A percentile compares a stretch with the other conserved stretches of the same genome.
phyloP scores from a whole-genome alignment of 2,113 vertebrate genomes.

The Datnioides undecimradiatus region DNA sequence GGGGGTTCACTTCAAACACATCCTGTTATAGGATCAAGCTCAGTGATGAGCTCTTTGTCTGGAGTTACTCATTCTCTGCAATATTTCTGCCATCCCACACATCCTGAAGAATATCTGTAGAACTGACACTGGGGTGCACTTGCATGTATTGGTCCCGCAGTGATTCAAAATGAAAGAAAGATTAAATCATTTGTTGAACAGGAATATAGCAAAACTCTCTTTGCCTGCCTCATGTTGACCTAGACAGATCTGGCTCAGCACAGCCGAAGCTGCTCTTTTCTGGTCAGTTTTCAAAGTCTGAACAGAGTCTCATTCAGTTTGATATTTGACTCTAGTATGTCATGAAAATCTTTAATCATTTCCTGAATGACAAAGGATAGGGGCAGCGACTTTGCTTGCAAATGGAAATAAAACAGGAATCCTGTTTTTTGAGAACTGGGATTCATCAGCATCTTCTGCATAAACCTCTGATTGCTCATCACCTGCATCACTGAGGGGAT shows the following conservation, averaged over 20 bases:
- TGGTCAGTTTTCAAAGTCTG: conserved; percentile 1
- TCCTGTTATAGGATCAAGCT: not conserved
- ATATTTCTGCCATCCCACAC: conserved; percentile 1
- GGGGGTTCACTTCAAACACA: not conserved
- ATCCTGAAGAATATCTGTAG: not conserved
- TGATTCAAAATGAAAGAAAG: not conserved
- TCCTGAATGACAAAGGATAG: not conserved
- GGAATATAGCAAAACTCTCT: conserved; percentile 6
- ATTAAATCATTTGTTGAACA: not conserved
- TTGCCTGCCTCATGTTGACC: not conserved
- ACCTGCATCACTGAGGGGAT: not conserved
- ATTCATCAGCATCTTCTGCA: no score
- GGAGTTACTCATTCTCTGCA: not conserved
- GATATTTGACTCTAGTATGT: conserved; percentile 2
- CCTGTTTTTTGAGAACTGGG: no score
- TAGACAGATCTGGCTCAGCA: not conserved
- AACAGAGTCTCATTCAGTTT: not conserved
- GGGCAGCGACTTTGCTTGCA: not conserved
- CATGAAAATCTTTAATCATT: not conserved
- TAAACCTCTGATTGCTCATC: not conserved
- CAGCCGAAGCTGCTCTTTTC: conserved; percentile 4
- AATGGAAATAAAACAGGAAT: no score
- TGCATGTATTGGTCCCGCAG: not conserved
- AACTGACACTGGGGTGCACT: not conserved
- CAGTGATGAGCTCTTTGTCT: not conserved